Base-by-base conservation (phyloP, 2,888 invertebrate genomes). In the Ochlodes sylvanus region DNA sequence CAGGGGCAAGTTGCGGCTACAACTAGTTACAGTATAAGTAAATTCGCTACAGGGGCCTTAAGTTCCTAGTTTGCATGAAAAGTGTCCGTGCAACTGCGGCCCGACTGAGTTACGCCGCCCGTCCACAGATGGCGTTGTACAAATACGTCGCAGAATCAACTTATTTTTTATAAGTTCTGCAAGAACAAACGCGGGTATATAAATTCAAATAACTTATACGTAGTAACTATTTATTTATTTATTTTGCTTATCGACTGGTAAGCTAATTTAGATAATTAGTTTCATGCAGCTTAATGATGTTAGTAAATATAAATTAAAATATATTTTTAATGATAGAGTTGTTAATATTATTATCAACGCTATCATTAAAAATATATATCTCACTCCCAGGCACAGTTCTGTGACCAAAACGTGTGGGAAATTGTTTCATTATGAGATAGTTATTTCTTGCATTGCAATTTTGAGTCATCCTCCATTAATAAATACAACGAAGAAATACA, bases 11-110 rank as follows among this genome's bases (percentile, higher is more conserved):
- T 67, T 44, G 52, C 41, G 63, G 56, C 42, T 42, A 60, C 64
- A 57, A 64, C 50, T 65, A 65, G 57, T 65, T 65, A 55, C 42
- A 19, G 67, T 60, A 54, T 67, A 67, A 60, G 67, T 61, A 61
- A 67, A 61, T 67, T 61, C 44, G 44, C 67, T 67, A 55, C 60
- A 61, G 61, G 44, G 42, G 66, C 61, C 66, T 55, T 54, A 61
- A 60, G 54, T 67, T 67, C 21, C 44, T 61, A 47, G 55, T 67
- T 61, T 55, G 55, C 61, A 61, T 55, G 21, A 52, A 52, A 58
- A 63, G 55, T 63, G 63, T 14, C 57, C 17, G 38, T n/a, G 7
- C 41, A 10, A 47, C 34, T 27, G 15, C 44, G 57, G 21, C n/a
- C 44, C 15, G 10, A 15, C 15, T 32, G 44, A 60, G 44, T 60